phyloP scores from a whole-genome alignment of 2,113 vertebrate genomes.

The Jacana jacana region DNA sequence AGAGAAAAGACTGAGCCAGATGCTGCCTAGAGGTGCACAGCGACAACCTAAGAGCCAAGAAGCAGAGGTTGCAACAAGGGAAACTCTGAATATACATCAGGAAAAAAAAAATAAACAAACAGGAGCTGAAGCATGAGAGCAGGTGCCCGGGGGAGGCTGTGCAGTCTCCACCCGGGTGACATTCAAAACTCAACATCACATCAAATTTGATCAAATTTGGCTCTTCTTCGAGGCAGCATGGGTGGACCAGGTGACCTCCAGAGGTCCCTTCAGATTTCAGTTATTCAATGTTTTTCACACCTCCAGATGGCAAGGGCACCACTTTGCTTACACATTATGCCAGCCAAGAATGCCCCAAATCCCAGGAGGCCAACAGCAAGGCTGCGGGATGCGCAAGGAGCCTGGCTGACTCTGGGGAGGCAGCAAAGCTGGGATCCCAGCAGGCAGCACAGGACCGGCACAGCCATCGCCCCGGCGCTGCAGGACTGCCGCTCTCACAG shows the following conservation, averaged over 20 bases:
- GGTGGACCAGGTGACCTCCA: neutral
- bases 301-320: accelerated
- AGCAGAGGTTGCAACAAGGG: neutral
- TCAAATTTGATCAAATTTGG: neutral
- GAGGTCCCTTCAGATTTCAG: neutral
- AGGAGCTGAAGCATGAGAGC: neutral
- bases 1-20: neutral
- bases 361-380: neutral
- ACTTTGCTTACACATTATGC: accelerated
- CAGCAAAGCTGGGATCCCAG: neutral
- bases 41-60: neutral
- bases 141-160: neutral
- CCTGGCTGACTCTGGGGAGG: neutral
- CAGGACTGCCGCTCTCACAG: neutral
- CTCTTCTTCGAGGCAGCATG: neutral
- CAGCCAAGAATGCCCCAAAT: neutral
- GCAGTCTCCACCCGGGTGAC: neutral
- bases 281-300: neutral
- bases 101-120: neutral
- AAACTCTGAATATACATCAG: neutral
- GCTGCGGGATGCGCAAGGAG: neutral
- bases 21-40: neutral
- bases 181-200: neutral
- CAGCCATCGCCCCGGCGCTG: neutral
- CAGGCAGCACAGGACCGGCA: too few relatives aligned